Conservation (phyloP, 2,797 vertebrate species). For the Myiotriccus ornatus region DNA sequence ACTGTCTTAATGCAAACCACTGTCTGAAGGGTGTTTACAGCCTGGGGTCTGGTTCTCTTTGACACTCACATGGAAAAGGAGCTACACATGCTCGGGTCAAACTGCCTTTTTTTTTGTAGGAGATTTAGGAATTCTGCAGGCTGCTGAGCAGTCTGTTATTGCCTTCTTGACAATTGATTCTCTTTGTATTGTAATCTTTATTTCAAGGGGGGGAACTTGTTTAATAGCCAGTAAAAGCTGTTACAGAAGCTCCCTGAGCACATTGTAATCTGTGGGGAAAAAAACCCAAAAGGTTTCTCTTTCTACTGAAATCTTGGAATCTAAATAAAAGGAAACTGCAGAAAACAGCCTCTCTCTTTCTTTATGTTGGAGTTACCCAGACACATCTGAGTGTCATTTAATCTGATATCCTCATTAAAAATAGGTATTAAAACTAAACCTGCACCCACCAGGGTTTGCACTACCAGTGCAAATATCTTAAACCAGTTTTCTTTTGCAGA, state of each 20-base stretch:
- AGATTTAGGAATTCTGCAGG: background rate
- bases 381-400: background rate
- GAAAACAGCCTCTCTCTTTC: slow-evolving; percentile 44
- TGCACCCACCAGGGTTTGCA: background rate
- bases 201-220: background rate
- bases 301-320: background rate
- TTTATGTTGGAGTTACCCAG: background rate
- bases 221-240: background rate
- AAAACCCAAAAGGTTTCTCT: background rate
- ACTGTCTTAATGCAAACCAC: background rate
- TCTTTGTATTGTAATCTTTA: slow-evolving; percentile 15
- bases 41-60: background rate
- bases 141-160: slow-evolving; percentile 54
- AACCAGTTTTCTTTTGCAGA: slow-evolving; percentile 66
- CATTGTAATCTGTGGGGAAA: background rate
- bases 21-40: background rate
- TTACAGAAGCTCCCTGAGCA: background rate
- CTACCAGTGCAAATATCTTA: background rate
- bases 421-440: background rate
- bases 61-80: background rate
- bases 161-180: background rate
- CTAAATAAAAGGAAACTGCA: slow-evolving; percentile 65
- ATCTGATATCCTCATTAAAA: background rate
- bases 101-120: background rate
- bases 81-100: background rate